phyloP scores from a whole-genome alignment of 2,113 vertebrate species.

The Gnathonemus echidnorhynchus region DNA sequence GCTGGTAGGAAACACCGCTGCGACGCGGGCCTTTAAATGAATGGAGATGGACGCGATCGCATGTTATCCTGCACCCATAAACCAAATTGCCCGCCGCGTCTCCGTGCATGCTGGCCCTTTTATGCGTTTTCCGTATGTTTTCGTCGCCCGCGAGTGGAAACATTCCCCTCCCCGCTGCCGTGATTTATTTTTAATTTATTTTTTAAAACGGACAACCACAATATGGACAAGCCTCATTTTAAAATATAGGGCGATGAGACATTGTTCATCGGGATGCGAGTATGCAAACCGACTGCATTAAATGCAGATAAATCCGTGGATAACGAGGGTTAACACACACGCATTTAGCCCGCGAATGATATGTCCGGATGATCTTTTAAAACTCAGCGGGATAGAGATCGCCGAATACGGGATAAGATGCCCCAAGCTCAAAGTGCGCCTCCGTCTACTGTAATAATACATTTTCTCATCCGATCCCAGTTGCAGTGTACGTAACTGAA shows the following conservation, averaged over 20 bases:
- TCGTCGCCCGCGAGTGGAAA: neutral
- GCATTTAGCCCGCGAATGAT: neutral
- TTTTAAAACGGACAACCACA: neutral
- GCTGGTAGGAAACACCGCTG: slow-evolving; percentile 46
- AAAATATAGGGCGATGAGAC: neutral
- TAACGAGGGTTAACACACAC: neutral
- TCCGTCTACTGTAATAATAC: neutral
- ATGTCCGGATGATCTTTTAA: neutral
- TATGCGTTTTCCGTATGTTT: neutral
- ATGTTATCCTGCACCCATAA: neutral
- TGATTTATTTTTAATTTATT: neutral
- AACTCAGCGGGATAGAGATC: neutral
- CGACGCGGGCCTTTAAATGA: slow-evolving; percentile 38
- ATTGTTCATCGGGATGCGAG: neutral
- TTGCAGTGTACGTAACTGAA: neutral
- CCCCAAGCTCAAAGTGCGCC: neutral
- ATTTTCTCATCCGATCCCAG: neutral
- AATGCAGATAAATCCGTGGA: neutral
- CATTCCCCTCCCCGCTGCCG: neutral
- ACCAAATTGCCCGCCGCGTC: neutral
- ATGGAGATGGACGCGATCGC: neutral
- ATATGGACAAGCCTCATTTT: neutral
- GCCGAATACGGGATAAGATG: neutral
- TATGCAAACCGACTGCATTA: neutral
- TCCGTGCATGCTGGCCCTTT: slow-evolving; percentile 1